These are phyloP conservation scores for Athrips mouffetella DNA, from an alignment of 2,888 invertebrate genomes.

Conservation along the genomic window DNA sequence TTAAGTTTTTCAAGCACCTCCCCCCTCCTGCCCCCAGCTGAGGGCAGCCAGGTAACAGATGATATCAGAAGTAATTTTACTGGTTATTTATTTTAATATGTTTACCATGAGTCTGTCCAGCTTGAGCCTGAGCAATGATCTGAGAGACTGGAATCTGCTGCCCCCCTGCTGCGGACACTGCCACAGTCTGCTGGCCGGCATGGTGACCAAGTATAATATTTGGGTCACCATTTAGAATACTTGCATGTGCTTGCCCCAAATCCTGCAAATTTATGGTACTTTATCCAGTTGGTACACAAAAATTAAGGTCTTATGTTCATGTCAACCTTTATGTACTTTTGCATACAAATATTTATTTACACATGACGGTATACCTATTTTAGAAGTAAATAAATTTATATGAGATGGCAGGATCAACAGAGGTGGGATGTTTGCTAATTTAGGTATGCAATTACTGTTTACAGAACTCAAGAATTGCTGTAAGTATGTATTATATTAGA, in stretches of 20 bases:
- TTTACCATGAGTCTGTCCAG: slow-evolving; percentile 67
- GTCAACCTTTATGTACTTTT: too few relatives aligned
- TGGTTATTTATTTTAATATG: background rate
- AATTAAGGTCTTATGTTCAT: too few relatives aligned
- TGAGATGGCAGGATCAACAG: background rate
- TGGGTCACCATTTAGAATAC: slow-evolving; percentile 71
- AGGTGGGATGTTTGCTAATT: slow-evolving; percentile 2
- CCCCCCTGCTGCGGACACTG: slow-evolving; percentile 57
- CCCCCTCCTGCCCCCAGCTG: too few relatives aligned
- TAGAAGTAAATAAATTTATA: too few relatives aligned
- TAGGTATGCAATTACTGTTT: background rate
- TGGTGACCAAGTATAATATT: slow-evolving; percentile 79
- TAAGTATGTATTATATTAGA: background rate
- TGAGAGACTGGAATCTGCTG: slow-evolving; percentile 73
- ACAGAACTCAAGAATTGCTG: too few relatives aligned
- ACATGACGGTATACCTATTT: too few relatives aligned
- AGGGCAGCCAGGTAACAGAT: too few relatives aligned
- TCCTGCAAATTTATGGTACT: slow-evolving; percentile 44
- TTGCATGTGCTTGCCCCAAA: slow-evolving; percentile 65
- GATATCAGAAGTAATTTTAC: background rate
- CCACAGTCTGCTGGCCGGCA: slow-evolving; percentile 62
- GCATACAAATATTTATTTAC: too few relatives aligned
- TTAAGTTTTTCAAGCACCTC: too few relatives aligned
- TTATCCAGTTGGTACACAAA: background rate
- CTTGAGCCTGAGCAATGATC: slow-evolving; percentile 61